Base-by-base conservation (phyloP, 2,888 invertebrate genomes). In the Conchocele bisecta region DNA sequence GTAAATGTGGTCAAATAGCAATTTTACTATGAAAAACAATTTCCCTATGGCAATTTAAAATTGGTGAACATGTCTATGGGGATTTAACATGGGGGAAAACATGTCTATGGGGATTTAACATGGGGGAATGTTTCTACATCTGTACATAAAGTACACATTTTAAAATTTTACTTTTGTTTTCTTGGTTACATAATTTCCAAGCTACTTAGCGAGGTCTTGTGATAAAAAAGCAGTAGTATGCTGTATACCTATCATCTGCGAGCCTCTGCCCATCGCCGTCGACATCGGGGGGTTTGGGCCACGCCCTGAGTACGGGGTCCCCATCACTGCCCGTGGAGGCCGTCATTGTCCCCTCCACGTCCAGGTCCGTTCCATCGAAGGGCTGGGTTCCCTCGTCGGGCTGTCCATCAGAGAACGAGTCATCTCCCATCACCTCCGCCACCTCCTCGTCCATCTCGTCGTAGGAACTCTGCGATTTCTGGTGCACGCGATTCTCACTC, bases 261-360 rank as follows among this genome's bases (percentile, higher is more conserved):
- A 80, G 56, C 29, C 77, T 58, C 41, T 77, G 61, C 11, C 68
- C 72, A 35, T 86, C 81, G n/a, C 60, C 51, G 4, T 74, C 67
- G 4, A 88, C 84, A 71, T 86, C 82, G 3, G 88, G 88, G n/a
- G 88, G 85, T 65, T 84, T 83, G 6, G 89, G 89, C 89, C 89
- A 89, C 1, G 80, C 75, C 24, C 80, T 72, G 26, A 76, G 72
- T 13, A 78, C 73, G 4, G 82, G 68, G 48, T 76, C 78, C 29
- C 68, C 48, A 56, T 75, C 75, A 9, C 46, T 6, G 29, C 59
- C 48, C 7, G 35, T 44, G n/a, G n/a, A 35, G 29, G 9, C 41
- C 37, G 15, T 39, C 46, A n/a, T n/a, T n/a, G n/a, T n/a, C n/a
- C n/a, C n/a, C n/a, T n/a, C n/a, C n/a, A n/a, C n/a, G n/a, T n/a